Conservation (phyloP, 2,113 vertebrate species). For the Cichladusa arquata region DNA sequence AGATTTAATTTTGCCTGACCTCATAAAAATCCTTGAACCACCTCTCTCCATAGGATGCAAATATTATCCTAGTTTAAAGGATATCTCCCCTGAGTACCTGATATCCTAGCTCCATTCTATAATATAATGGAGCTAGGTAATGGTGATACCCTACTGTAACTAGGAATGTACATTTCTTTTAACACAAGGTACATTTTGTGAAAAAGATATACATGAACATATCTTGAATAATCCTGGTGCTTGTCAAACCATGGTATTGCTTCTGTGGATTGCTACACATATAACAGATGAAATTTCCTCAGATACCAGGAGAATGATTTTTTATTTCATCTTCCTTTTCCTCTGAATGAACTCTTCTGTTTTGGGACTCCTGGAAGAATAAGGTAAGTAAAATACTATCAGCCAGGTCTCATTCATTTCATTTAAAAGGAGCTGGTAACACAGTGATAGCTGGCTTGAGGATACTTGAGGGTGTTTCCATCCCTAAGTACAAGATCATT, state of each 20-base stretch:
- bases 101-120: not conserved
- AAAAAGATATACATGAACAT: not conserved
- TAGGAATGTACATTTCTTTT: not conserved
- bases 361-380: not conserved
- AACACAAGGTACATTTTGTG: not conserved
- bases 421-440: not conserved
- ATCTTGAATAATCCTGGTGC: not conserved
- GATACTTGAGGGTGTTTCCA: not conserved
- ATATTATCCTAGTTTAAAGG: not conserved
- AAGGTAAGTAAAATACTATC: not conserved
- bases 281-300: not conserved
- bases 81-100: not conserved
- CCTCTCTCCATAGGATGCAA: not conserved
- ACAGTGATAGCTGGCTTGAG: not conserved
- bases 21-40: not conserved
- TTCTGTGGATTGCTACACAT: not conserved
- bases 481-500: not conserved
- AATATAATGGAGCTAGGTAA: not conserved
- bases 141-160: not conserved
- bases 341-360: not conserved
- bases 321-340: not conserved
- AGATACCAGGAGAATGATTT: not conserved
- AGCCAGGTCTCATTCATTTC: not conserved
- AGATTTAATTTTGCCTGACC: not conserved
- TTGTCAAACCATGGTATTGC: not conserved